Base-by-base conservation (phyloP, 2,797 vertebrate species). In the Crypturellus tataupa region DNA sequence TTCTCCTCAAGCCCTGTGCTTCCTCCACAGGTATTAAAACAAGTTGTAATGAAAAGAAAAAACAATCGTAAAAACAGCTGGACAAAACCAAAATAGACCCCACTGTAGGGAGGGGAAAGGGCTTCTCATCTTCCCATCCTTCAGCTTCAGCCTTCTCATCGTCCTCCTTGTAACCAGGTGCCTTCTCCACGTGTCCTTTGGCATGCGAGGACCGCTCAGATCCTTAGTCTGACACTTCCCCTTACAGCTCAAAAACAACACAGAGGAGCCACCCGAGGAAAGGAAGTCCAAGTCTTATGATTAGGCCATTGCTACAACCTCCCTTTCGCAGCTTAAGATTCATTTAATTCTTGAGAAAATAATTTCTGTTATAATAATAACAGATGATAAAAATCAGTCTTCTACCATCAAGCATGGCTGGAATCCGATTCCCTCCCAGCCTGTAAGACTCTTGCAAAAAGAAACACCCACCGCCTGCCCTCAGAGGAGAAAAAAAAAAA, bases 301-400 rank as follows among this genome's bases (percentile, higher is more conserved):
- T 89, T 84, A 96, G 87, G 87, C 86, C 53, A 14, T 89, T 82
- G 87, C 91, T 81, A 73, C 76, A 89, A 78, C 62, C 88, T 80
- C 94, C 88, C 91, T 92, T 84, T 91, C 84, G 92, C 79, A 92
- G 92, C 92, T 96, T 94, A 92, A 90, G 93, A 92, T 94, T 42
- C 71, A 29, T 88, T 85, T 96, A 96, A 97, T 95, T 91, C 94
- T 94, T 92, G 80, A 95, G 92, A 93, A 96, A 96, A 92, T 92
- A 94, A 95, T 75, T 90, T 94, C 90, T 94, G 59, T 84, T 90
- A 56, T 40, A 77, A 51, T 62, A 87, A 87, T 77, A 77, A 51
- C 44, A 46, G 44, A 46, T 59, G 86, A 87, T 77, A 95, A 80
- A 91, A 95, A 85, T 87, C 92, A 93, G 95, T 94, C 55, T 93